Evolutionary conservation across 2,888 invertebrate genomes (phyloP).

Genomic region (Hymenopus coronatus): DNA sequence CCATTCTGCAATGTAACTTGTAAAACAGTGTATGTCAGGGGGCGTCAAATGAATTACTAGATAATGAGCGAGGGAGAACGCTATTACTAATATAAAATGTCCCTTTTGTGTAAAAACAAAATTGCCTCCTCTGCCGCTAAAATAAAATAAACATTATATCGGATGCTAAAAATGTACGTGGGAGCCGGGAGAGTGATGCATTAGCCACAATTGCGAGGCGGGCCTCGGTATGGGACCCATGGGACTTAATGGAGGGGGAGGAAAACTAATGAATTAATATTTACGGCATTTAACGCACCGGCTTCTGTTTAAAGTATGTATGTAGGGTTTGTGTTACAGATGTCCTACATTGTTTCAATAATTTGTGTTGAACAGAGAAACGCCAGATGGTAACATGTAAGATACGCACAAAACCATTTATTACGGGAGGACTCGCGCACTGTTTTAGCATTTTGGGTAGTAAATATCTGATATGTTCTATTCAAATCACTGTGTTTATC

Average conservation of each 20-base stretch:
- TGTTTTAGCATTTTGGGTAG: no score
- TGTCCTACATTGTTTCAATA: no score
- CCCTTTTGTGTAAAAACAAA: not conserved
- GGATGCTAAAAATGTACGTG: not conserved
- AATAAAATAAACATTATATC: not conserved
- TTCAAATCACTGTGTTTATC: no score
- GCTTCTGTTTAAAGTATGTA: not conserved
- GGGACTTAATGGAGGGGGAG: not conserved
- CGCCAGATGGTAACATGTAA: no score
- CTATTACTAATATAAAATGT: not conserved
- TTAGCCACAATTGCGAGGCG: not conserved
- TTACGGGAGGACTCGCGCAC: no score
- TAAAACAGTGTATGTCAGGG: not conserved
- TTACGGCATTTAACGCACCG: not conserved
- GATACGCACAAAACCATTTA: no score
- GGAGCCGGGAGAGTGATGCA: not conserved
- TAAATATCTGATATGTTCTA: no score
- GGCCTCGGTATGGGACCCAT: not conserved
- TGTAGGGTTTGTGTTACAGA: not conserved
- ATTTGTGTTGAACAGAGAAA: no score
- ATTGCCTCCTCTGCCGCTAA: not conserved
- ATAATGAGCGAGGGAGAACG: not conserved
- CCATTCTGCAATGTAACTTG: not conserved
- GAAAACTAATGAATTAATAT: not conserved
- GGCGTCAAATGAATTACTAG: conserved; percentile 4